Conservation (phyloP, 1,140 invertebrate genomes). For the Brevipalpus yothersi region DNA sequence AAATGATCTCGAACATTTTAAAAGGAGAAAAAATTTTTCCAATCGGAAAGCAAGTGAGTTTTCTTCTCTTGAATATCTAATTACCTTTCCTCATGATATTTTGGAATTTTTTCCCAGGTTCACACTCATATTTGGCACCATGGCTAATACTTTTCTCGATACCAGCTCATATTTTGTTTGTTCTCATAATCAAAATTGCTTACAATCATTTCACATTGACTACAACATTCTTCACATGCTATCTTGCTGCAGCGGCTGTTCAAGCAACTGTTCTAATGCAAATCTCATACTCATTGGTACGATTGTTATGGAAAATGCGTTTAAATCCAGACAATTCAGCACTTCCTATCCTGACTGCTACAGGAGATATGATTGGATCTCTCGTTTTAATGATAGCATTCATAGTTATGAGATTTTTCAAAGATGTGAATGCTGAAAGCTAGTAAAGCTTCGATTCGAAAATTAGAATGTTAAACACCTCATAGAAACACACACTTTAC, state of each 20-base stretch:
- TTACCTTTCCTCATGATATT: not conserved
- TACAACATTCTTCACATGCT: slow-evolving; percentile 21
- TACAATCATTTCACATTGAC: slow-evolving; percentile 22
- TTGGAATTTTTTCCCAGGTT: slow-evolving; percentile 6
- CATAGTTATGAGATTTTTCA: slow-evolving; percentile 41
- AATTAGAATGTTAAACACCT: no score
- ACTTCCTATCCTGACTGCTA: slow-evolving; percentile 71
- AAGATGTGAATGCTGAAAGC: slow-evolving; percentile 31
- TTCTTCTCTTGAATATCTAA: not conserved
- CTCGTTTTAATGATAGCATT: slow-evolving; percentile 59
- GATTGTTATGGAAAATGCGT: slow-evolving; percentile 22
- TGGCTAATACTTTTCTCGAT: slow-evolving; percentile 35
- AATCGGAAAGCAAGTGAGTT: not conserved
- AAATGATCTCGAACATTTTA: not conserved
- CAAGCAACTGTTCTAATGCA: slow-evolving; percentile 24
- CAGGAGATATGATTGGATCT: slow-evolving; percentile 77
- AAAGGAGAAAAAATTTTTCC: not conserved
- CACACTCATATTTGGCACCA: slow-evolving; percentile 22
- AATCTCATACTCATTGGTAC: slow-evolving; percentile 27
- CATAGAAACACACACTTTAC: no score
- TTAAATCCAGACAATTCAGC: slow-evolving; percentile 54
- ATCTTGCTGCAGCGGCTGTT: slow-evolving; percentile 24
- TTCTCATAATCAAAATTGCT: slow-evolving; percentile 24
- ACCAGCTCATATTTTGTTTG: slow-evolving; percentile 32
- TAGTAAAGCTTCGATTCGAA: no score